These are phyloP conservation scores for Hestina assimilis DNA, from an alignment of 1,140 invertebrate species.

Conservation along the genomic window DNA sequence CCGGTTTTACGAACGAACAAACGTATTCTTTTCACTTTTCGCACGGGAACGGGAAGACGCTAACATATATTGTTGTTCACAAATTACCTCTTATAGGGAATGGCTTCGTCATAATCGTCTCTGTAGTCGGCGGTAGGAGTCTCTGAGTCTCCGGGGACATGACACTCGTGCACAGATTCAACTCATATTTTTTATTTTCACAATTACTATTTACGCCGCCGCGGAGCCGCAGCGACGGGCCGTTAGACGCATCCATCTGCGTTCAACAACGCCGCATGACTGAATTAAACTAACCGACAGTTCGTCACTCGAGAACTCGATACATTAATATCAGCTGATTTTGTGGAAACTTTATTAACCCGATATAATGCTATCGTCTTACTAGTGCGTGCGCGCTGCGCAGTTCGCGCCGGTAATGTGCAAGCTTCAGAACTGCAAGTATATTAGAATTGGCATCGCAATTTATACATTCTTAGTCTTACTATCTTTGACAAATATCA, in stretches of 20 bases:
- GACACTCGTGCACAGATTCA: conserved; percentile 81
- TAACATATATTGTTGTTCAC: not conserved
- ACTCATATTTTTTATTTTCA: conserved; percentile 77
- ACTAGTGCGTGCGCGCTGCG: conserved; percentile 27
- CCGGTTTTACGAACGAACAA: not conserved
- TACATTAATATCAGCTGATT: conserved; percentile 50
- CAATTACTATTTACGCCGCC: conserved; percentile 74
- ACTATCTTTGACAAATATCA: not conserved
- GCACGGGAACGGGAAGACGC: not conserved
- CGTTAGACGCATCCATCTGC: conserved; percentile 72
- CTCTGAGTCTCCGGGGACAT: conserved; percentile 83
- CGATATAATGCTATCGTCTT: conserved; percentile 14
- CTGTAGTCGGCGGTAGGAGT: conserved; percentile 84
- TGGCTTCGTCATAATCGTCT: conserved; percentile 91
- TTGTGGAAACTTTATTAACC: conserved; percentile 36
- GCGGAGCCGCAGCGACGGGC: conserved; percentile 79
- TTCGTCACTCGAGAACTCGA: not conserved
- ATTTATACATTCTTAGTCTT: not conserved
- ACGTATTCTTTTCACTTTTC: not conserved
- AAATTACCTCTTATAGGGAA: conserved; percentile 89
- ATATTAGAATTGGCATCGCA: not conserved
- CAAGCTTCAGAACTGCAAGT: not conserved
- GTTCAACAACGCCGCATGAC: conserved; percentile 63
- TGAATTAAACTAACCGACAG: conserved; percentile 28
- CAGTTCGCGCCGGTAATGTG: conserved; percentile 9